Percentiles rank a stretch among this genome's conserved stretches.
Conservation (phyloP, 2,888 invertebrate species). For the Andrena praecox region DNA sequence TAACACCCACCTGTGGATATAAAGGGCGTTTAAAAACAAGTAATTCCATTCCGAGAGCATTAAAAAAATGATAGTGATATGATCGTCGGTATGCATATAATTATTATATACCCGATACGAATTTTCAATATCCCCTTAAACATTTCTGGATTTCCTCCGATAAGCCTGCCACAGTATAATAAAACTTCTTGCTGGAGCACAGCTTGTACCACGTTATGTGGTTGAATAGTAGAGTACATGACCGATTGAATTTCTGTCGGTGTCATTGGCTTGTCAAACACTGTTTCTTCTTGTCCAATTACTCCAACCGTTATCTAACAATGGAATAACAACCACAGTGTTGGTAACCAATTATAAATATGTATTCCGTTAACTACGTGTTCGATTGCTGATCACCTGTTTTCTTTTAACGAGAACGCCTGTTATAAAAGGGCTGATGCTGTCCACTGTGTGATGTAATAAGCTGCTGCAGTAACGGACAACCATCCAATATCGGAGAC, state of each 20-base stretch:
- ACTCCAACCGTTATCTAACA: constrained; percentile 95
- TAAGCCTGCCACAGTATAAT: constrained; percentile 96
- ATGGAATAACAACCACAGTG: constrained; percentile 25
- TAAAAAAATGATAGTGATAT: not conserved
- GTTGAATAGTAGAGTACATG: constrained; percentile 96
- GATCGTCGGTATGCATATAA: not conserved
- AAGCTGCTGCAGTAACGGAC: constrained; percentile 98
- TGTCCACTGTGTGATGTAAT: constrained; percentile 97
- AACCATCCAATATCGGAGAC: constrained; percentile 95
- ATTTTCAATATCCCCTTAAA: constrained; percentile 97
- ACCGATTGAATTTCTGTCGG: constrained; percentile 97
- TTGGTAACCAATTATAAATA: not conserved
- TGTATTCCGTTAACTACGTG: not conserved
- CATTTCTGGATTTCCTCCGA: constrained; percentile 96
- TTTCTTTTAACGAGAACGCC: constrained; percentile 99
- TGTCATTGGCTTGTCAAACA: constrained; percentile 99
- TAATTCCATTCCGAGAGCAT: not conserved
- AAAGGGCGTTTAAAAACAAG: not conserved
- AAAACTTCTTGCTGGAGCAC: constrained; percentile 97
- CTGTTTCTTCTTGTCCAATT: constrained; percentile 96
- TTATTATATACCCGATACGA: constrained; percentile 87
- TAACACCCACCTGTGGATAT: constrained; percentile 92
- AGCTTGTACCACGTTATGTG: constrained; percentile 95
- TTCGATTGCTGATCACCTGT: constrained; percentile 88
- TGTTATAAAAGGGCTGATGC: constrained; percentile 99